Base-by-base conservation (phyloP, 2,113 vertebrate genomes). In the Lamprotornis superbus region DNA sequence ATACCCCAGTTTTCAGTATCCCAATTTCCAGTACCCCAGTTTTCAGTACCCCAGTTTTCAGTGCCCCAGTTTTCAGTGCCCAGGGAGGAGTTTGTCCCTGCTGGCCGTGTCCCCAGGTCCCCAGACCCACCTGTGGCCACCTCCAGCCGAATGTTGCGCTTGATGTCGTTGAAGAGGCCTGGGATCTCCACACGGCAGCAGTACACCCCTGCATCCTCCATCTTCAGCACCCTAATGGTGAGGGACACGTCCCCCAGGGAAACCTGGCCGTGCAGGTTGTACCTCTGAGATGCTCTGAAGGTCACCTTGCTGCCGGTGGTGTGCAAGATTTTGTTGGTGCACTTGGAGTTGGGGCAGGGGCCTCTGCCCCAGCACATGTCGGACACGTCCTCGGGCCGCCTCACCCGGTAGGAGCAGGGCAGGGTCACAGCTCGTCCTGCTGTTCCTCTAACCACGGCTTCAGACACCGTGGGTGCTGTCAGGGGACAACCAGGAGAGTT, bases 161-260 rank as follows among this genome's bases (percentile, higher is more conserved):
- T 98, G 37, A 92, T 52, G 83, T 98, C 98, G 4, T 98, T 99
- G 93, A 99, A 98, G 93, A 46, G 97, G 1, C 98, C 98, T 0
- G 61, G 69, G 73, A 98, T 67, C 85, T 98, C 97, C 10, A 99
- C 9, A 0, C 98, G 98, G 93, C 99, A 99, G 95, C 98, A 98
- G 47, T 99, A 99, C 0, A 30, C 17, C 1, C 98, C 98, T 2
- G 83, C 92, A 15, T 99, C 98, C 17, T 77, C 68, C 65, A 12
- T n/a, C 30, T 2, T 15, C 52, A 86, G 89, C 3, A 68, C 17
- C 2, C 31, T 9, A 18, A 98, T 98, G 0, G 98, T 99, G 70
- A 99, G 95, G 31, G 98, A 98, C 73, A 99, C 95, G 1, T 98
- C 90, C 6, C 99, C 98, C 0, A 4, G 21, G 86, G n/a, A 18